Evolutionary conservation across 2,113 vertebrate genomes (phyloP).

Genomic region (Silurus glanis): DNA sequence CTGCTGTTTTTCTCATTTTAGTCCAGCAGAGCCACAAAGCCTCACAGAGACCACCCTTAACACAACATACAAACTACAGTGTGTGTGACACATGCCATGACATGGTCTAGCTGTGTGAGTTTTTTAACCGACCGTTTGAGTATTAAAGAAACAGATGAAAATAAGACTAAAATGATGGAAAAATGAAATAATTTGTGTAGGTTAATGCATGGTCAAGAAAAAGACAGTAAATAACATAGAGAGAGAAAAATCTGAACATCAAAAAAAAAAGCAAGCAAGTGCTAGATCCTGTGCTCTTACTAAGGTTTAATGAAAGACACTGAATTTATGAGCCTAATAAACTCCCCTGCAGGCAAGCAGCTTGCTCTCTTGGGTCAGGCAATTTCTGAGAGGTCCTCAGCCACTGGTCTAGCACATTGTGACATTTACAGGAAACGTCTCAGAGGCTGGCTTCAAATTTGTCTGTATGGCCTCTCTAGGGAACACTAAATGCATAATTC

Average conservation of each 20-base stretch:
- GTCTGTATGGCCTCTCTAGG: background rate
- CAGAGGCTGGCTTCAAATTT: background rate
- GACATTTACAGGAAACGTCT: conserved; percentile 38
- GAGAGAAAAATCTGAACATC: background rate
- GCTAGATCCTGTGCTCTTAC: background rate
- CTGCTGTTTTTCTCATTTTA: conserved; percentile 58
- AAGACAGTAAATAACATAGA: background rate
- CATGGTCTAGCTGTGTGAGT: background rate
- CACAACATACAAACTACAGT: conserved; percentile 29
- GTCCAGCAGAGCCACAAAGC: conserved; percentile 45
- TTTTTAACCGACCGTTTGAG: conserved; percentile 1
- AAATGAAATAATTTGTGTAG: conserved; percentile 12
- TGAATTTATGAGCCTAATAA: conserved; percentile 52
- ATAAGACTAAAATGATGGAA: background rate
- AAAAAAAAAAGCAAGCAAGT: background rate
- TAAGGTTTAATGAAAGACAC: conserved; percentile 48
- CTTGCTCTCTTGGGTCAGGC: conserved; percentile 37
- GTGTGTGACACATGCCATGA: conserved; percentile 27
- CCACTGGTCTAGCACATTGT: conserved; percentile 1
- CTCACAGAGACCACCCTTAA: conserved; percentile 22
- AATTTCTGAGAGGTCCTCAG: conserved; percentile 41
- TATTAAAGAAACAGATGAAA: background rate
- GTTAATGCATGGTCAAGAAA: background rate
- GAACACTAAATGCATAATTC: background rate
- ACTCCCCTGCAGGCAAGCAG: conserved; percentile 26